Percentiles rank a stretch among this genome's conserved stretches.
These are phyloP conservation scores for Chalcis sispes DNA, from an alignment of 2,888 invertebrate species.

Conservation along the genomic window DNA sequence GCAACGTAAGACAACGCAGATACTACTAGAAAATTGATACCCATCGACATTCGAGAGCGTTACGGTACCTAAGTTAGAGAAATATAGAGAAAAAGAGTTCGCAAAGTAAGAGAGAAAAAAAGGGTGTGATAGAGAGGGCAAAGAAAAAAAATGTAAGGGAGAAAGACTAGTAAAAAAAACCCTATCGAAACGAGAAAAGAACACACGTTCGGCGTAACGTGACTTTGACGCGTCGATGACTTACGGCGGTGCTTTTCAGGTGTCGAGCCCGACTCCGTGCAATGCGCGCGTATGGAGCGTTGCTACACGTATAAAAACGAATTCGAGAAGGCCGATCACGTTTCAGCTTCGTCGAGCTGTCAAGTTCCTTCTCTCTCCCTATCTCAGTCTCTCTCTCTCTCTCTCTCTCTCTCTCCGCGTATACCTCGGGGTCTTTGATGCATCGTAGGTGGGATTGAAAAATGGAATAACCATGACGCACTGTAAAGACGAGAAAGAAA, in stretches of 20 bases:
- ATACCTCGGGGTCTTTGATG: constrained; percentile 41
- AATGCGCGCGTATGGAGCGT: constrained; percentile 44
- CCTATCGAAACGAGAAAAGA: constrained; percentile 42
- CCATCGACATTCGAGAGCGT: constrained; percentile 6
- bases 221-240: constrained; percentile 37
- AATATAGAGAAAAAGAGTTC: constrained; percentile 42
- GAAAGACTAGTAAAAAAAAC: constrained; percentile 36
- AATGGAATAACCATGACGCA: constrained; percentile 11
- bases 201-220: constrained; percentile 24
- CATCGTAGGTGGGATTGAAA: background rate
- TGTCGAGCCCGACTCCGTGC: background rate
- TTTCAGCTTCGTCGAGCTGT: constrained; percentile 61
- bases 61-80: background rate
- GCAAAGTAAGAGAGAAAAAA: no score
- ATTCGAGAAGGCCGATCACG: constrained; percentile 66
- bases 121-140: no score
- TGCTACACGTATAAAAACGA: constrained; percentile 50
- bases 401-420: no score
- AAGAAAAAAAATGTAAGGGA: background rate
- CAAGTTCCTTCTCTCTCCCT: constrained; percentile 60
- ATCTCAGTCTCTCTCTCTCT: no score
- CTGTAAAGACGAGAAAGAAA: no score
- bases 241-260: constrained; percentile 11
- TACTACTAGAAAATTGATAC: constrained; percentile 22
- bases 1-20: background rate